These are phyloP conservation scores for Mnemiopsis leidyi DNA, from an alignment of 37 sponge, comb jelly and placozoan species.

Conservation along the genomic window DNA sequence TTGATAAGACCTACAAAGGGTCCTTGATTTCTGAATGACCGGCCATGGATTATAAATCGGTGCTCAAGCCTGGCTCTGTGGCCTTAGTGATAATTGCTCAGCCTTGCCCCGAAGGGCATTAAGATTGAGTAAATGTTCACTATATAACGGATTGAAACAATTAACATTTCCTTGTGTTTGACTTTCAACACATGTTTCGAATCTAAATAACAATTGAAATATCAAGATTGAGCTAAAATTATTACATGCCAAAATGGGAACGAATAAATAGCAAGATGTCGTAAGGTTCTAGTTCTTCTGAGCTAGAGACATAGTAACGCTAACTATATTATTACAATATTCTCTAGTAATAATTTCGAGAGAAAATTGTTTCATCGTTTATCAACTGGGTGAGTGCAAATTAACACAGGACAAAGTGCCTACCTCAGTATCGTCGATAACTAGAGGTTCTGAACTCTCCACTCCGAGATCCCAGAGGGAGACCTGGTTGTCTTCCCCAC, in stretches of 20 bases:
- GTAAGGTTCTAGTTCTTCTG: too few relatives aligned
- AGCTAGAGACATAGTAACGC: too few relatives aligned
- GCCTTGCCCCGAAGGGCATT: background rate
- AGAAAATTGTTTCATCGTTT: too few relatives aligned
- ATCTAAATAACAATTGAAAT: too few relatives aligned
- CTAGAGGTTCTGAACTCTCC: slow-evolving; percentile 71
- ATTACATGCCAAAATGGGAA: too few relatives aligned
- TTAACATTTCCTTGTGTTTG: background rate
- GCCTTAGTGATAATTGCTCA: background rate
- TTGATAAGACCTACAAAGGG: background rate
- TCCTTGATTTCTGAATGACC: background rate
- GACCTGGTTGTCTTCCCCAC: slow-evolving; percentile 94
- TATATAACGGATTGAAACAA: background rate
- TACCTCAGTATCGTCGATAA: slow-evolving; percentile 55
- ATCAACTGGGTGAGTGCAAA: too few relatives aligned
- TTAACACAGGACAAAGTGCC: too few relatives aligned
- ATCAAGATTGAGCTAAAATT: too few relatives aligned
- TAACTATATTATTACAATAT: too few relatives aligned
- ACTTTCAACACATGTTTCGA: background rate
- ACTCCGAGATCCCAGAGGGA: slow-evolving; percentile 94
- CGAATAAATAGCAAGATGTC: too few relatives aligned
- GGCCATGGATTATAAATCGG: background rate
- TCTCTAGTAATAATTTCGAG: too few relatives aligned
- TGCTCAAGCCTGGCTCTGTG: background rate
- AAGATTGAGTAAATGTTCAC: background rate